Percentiles rank a stretch among this genome's conserved stretches.
These are phyloP conservation scores for Macroramphosus scolopax DNA, from an alignment of 2,797 vertebrate species.

Conservation along the genomic window DNA sequence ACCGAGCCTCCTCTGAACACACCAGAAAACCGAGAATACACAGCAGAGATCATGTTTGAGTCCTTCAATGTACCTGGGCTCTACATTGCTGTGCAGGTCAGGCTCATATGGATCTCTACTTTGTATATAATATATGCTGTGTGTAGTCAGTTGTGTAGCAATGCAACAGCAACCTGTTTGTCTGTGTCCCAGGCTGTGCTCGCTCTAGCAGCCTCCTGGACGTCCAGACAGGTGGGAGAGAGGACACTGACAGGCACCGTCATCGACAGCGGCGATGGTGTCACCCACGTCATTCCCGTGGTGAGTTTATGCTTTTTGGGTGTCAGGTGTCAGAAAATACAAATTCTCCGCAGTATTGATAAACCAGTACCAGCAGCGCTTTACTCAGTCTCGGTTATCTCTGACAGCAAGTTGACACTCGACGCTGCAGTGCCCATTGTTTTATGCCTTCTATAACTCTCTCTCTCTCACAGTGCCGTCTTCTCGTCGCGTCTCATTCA, in stretches of 20 bases:
- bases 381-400: no score
- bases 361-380: no score
- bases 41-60: conserved; percentile 94
- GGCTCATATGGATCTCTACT: background rate
- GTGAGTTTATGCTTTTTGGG: no score
- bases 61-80: conserved; percentile 94
- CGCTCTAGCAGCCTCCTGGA: conserved; percentile 97
- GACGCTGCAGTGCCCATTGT: no score
- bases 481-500: no score
- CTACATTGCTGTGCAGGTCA: conserved; percentile 94
- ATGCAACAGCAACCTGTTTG: conserved; percentile 2
- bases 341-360: no score
- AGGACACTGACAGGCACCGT: conserved; percentile 93
- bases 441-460: no score
- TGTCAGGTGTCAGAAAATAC: no score
- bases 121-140: background rate
- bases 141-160: background rate
- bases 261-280: conserved; percentile 96
- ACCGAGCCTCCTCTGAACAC: conserved; percentile 93
- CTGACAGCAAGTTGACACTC: no score
- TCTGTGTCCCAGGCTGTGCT: conserved; percentile 80
- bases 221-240: conserved; percentile 94
- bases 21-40: conserved; percentile 91
- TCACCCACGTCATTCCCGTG: conserved; percentile 97
- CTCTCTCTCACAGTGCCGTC: no score